Evolutionary conservation across 1,140 invertebrate genomes (phyloP).

Genomic region (Papilio glaucus): DNA sequence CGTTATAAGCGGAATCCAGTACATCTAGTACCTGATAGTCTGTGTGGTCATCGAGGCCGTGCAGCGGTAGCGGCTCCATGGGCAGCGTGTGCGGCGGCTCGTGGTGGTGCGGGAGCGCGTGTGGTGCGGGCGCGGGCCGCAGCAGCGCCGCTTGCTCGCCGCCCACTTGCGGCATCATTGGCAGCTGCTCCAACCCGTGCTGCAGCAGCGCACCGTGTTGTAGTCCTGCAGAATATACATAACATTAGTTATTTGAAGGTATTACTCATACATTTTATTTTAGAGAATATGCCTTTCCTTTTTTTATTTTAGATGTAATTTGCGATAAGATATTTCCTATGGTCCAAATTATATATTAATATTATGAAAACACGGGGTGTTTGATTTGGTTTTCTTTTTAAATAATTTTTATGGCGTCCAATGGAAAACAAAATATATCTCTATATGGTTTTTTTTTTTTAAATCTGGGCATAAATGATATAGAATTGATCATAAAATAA

Average conservation of each 20-base stretch:
- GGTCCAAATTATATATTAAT: too few relatives aligned
- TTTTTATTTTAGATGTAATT: too few relatives aligned
- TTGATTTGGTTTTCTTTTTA: too few relatives aligned
- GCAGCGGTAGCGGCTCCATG: constrained; percentile 66
- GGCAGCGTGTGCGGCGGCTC: constrained; percentile 64
- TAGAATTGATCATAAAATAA: too few relatives aligned
- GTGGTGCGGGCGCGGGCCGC: constrained; percentile 44
- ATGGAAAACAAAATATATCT: too few relatives aligned
- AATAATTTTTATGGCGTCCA: too few relatives aligned
- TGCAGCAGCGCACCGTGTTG: constrained; percentile 56
- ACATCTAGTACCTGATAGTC: constrained; percentile 65
- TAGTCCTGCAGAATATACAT: constrained; percentile 43
- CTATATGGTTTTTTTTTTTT: too few relatives aligned
- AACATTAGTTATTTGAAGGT: constrained; percentile 52
- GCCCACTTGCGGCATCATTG: constrained; percentile 83
- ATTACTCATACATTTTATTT: constrained; percentile 47
- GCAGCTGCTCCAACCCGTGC: constrained; percentile 75
- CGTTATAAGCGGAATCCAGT: too few relatives aligned
- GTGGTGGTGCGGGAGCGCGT: constrained; percentile 43
- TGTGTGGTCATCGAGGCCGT: constrained; percentile 56
- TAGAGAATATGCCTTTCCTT: neutral
- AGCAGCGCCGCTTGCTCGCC: constrained; percentile 65
- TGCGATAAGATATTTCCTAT: too few relatives aligned
- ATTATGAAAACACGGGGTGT: too few relatives aligned
- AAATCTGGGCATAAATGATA: neutral